These are phyloP conservation scores for Mionectes macconnelli DNA, from an alignment of 2,113 vertebrate genomes.

Conservation along the genomic window DNA sequence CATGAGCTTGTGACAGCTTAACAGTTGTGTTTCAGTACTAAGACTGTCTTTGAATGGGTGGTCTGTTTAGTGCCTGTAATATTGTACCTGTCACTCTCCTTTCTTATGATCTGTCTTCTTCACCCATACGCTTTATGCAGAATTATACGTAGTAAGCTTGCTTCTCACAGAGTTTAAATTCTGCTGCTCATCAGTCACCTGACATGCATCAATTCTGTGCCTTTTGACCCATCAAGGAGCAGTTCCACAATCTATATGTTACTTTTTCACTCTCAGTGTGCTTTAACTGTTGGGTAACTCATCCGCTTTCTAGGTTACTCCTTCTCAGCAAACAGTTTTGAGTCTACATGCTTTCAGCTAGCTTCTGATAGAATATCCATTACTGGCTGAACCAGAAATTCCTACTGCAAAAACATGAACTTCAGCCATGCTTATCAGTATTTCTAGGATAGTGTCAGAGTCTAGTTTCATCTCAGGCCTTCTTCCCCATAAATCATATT, in stretches of 20 bases:
- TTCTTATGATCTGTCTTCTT: accelerated
- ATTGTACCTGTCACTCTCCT: neutral
- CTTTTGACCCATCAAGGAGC: neutral
- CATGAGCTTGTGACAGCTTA: neutral
- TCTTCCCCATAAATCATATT: neutral
- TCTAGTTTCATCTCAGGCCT: neutral
- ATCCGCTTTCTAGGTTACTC: neutral
- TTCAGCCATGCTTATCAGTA: accelerated
- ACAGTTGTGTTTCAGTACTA: neutral
- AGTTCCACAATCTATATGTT: neutral
- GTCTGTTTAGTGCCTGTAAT: neutral
- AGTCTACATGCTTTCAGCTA: neutral
- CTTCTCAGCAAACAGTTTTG: neutral
- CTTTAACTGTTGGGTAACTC: neutral
- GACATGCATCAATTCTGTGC: neutral
- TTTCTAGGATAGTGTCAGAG: neutral
- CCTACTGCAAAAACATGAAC: neutral
- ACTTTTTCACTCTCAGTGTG: neutral
- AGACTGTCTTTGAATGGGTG: accelerated
- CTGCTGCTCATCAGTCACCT: neutral
- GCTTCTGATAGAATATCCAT: neutral
- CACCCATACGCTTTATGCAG: accelerated
- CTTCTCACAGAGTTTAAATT: neutral
- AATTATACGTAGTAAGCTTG: neutral
- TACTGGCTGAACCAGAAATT: neutral